phyloP scores from a whole-genome alignment of 2,113 vertebrate genomes.

The Anarhynchus alexandrinus region DNA sequence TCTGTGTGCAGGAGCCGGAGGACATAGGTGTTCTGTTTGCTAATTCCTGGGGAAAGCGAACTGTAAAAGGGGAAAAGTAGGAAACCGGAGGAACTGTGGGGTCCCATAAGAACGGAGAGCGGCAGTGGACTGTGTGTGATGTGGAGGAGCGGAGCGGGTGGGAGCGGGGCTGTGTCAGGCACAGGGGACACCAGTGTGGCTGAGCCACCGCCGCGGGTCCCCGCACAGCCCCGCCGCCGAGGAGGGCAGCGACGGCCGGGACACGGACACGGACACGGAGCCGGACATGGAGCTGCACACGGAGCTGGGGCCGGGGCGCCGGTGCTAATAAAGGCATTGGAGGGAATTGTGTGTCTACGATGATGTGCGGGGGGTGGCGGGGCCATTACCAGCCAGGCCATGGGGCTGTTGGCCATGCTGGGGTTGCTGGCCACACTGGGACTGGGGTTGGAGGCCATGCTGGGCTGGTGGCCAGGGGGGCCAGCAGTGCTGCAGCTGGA shows the following conservation, averaged over 20 bases:
- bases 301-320: neutral
- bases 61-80: neutral
- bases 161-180: neutral
- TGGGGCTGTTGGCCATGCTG: too few relatives aligned
- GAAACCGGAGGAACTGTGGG: neutral
- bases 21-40: neutral
- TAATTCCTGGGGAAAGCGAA: neutral
- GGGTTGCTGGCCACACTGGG: too few relatives aligned
- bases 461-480: too few relatives aligned
- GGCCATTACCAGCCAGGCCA: too few relatives aligned
- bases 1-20: neutral
- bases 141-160: neutral
- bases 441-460: too few relatives aligned
- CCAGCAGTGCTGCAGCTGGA: too few relatives aligned
- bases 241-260: neutral
- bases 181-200: neutral
- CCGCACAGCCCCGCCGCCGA: neutral
- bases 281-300: too few relatives aligned
- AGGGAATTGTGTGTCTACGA: neutral
- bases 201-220: neutral
- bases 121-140: rapidly evolving
- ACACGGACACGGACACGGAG: rapidly evolving
- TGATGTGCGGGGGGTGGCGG: too few relatives aligned
- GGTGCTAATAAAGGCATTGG: neutral
- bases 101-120: rapidly evolving